Conservation (phyloP, 2,113 vertebrate genomes). For the Meleagris gallopavo region DNA sequence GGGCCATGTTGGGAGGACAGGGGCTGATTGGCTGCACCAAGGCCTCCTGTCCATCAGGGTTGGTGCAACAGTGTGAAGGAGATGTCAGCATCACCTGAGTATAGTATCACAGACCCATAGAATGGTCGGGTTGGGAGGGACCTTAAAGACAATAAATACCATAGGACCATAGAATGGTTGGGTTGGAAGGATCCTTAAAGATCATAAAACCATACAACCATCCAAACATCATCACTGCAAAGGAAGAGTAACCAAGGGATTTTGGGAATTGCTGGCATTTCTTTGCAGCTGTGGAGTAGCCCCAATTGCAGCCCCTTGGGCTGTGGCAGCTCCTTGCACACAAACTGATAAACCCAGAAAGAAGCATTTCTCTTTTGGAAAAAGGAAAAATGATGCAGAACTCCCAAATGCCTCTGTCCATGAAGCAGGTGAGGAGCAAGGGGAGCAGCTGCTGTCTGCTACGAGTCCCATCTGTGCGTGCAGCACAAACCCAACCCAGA, state of each 20-base stretch:
- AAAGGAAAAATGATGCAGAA: not conserved
- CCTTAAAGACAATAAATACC: too few species aligned
- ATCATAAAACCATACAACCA: not conserved
- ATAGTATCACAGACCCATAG: not conserved
- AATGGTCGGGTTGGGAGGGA: too few species aligned
- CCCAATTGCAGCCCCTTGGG: not conserved
- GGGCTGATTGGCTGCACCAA: not conserved
- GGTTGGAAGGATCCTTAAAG: too few species aligned
- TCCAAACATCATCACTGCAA: not conserved
- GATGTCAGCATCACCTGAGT: not conserved
- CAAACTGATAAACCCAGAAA: not conserved
- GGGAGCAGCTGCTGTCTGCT: too few species aligned
- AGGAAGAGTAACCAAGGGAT: not conserved
- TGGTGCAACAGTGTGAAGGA: not conserved
- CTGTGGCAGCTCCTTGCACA: not conserved
- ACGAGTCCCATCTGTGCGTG: too few species aligned
- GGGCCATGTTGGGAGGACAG: not conserved
- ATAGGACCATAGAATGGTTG: too few species aligned
- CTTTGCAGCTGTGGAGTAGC: not conserved
- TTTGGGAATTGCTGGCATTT: not conserved
- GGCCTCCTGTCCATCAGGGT: not conserved
- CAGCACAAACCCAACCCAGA: too few species aligned
- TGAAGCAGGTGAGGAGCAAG: rapidly evolving
- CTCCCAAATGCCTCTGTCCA: not conserved
- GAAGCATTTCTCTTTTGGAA: not conserved